Evolutionary conservation across 2,888 invertebrate species (phyloP).

Genomic region (Diplazon laetatorius): DNA sequence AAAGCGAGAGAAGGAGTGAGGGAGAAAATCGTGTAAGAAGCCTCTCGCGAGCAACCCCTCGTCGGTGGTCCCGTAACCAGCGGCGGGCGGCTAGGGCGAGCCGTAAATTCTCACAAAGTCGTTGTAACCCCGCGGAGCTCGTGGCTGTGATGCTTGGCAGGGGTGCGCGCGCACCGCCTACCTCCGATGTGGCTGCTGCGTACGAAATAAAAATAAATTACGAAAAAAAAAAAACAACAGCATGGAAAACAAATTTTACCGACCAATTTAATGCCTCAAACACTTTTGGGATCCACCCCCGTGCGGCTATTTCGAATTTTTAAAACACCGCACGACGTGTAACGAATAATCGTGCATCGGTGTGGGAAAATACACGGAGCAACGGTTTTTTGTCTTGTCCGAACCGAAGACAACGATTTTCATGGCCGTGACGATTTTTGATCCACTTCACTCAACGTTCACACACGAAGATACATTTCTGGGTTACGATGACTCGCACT

Average conservation of each 20-base stretch:
- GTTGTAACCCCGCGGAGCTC: conserved; percentile 59
- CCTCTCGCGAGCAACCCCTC: conserved; percentile 45
- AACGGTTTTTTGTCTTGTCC: no score
- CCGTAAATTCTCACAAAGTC: conserved; percentile 67
- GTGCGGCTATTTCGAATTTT: conserved; percentile 51
- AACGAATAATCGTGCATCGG: neutral
- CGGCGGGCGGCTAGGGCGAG: conserved; percentile 55
- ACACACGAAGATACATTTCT: no score
- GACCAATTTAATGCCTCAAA: conserved; percentile 69
- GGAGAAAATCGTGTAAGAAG: conserved; percentile 53
- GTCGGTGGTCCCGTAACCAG: conserved; percentile 62
- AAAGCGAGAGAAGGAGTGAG: conserved; percentile 14
- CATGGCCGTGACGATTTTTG: no score
- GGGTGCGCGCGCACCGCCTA: conserved; percentile 47
- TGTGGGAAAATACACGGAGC: neutral
- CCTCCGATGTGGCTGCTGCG: conserved; percentile 28
- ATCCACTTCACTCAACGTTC: no score
- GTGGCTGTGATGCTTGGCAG: conserved; percentile 32
- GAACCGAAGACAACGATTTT: no score
- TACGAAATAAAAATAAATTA: conserved; percentile 44
- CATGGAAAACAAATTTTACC: no score
- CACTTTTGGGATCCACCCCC: conserved; percentile 55
- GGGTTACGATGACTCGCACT: no score
- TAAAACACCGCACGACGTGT: conserved; percentile 34
- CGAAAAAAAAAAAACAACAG: conserved; percentile 48